Conservation (phyloP, 1,140 invertebrate species). For the Papilio glaucus region DNA sequence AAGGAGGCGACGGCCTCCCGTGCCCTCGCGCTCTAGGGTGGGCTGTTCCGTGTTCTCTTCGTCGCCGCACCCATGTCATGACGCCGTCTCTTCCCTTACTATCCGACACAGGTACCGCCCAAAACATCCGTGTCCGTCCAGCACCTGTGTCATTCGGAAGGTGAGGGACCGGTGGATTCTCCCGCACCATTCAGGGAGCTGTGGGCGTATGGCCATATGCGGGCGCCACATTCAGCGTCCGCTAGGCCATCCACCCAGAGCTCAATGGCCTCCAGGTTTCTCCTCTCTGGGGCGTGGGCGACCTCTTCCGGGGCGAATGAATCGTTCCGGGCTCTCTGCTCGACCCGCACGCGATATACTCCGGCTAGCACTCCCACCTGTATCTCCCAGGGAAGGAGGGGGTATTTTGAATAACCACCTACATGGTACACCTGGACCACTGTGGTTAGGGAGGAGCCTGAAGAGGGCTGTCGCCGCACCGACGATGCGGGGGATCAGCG, state of each 20-base stretch:
- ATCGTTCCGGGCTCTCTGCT: not conserved
- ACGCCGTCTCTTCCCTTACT: no score
- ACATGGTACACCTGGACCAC: not conserved
- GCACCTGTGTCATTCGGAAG: no score
- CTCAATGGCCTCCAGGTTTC: not conserved
- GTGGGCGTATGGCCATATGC: not conserved
- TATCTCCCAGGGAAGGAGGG: constrained; percentile 26
- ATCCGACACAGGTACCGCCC: no score
- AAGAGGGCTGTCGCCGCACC: not conserved
- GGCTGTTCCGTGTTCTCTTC: no score
- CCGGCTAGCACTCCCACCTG: not conserved
- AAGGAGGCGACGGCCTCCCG: no score
- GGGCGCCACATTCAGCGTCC: not conserved
- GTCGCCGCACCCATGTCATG: no score
- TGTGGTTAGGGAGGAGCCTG: constrained; percentile 28
- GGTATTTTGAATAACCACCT: constrained; percentile 18
- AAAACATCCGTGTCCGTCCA: no score
- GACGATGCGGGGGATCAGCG: constrained; percentile 22
- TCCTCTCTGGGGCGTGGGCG: not conserved
- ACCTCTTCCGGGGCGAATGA: not conserved
- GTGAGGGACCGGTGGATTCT: no score
- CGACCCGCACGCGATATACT: not conserved
- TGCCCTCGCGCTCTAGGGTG: no score
- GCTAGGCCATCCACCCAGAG: not conserved
- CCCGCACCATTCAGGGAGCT: not conserved